phyloP scores from a whole-genome alignment of 2,797 vertebrate genomes.

The Enteromius thamalakanensis region DNA sequence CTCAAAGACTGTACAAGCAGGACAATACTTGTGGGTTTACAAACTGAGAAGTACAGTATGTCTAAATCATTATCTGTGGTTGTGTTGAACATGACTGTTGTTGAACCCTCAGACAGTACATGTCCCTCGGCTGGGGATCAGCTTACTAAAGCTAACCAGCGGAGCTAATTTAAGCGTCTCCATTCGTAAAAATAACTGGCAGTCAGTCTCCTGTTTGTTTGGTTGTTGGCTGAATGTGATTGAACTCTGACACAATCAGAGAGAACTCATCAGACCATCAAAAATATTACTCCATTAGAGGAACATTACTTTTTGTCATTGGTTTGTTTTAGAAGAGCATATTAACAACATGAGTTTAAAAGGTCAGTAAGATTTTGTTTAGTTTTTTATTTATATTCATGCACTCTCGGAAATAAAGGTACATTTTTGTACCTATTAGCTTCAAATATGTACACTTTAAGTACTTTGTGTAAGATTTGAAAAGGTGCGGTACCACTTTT shows the following conservation, averaged over 20 bases:
- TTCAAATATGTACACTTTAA: too few species aligned
- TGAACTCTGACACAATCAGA: constrained; percentile 25
- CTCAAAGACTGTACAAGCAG: not conserved
- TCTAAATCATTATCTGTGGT: not conserved
- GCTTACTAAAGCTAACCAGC: constrained; percentile 66
- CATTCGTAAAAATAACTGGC: constrained; percentile 59
- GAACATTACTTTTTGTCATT: not conserved
- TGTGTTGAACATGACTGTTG: not conserved
- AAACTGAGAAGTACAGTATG: too few species aligned
- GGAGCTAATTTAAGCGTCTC: constrained; percentile 67
- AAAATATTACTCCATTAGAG: not conserved
- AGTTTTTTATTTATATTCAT: not conserved
- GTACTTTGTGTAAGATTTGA: too few species aligned
- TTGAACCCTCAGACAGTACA: not conserved
- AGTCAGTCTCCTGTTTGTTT: constrained; percentile 49
- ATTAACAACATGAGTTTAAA: not conserved
- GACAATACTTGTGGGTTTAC: not conserved
- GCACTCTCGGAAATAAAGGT: too few species aligned
- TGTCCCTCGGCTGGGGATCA: constrained; percentile 61
- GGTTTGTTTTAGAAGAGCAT: too few species aligned
- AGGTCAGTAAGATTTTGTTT: not conserved
- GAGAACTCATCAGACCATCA: not conserved
- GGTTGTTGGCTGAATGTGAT: constrained; percentile 38
- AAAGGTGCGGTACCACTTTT: too few species aligned
- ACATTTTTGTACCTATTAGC: too few species aligned